Base-by-base conservation (phyloP, 1,140 invertebrate genomes). In the Drosophila neocordata region DNA sequence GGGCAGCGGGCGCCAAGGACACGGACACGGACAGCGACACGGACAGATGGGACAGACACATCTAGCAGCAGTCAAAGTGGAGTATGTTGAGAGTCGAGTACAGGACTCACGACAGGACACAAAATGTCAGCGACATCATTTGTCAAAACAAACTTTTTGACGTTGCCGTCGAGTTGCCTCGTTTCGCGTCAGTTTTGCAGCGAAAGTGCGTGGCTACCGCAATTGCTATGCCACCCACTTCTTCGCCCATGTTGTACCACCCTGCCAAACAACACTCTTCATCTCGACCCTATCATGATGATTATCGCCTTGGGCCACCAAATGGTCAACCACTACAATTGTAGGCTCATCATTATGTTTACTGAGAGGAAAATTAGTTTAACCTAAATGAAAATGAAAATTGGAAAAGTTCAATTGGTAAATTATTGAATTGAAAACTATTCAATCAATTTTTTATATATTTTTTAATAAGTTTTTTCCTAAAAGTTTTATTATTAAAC, bases 91-190 rank as follows among this genome's bases (percentile, higher is more conserved):
- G 7, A 57, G 60, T 12, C 11, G 35, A 38, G 48, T 3, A n/a
- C 20, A 13, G 57, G 35, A 6, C 13, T 58, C 63, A 55, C 20
- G 31, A 51, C 22, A 31, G 15, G 37, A 62, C 61, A 62, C 65
- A 62, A 65, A 66, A 68, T 81, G 76, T 76, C 77, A 75, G 74
- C 80, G 65, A 80, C 80, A 85, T 85, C 81, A 80, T 84, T 84
- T 84, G 81, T 84, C 81, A 84, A 80, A 85, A 85, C 69, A 79
- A 85, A 84, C 81, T 84, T 80, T 84, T 85, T 80, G 81, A 84
- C 81, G 63, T 80, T 58, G 73, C 67, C 73, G 80, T 77, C 34
- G 57, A 34, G 35, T 56, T 27, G 53, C 31, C 27, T 48, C 41
- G 41, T 9, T 48, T 48, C 41, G 41, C 41, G 41, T 48, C 41